phyloP scores from a whole-genome alignment of 2,888 invertebrate genomes.

The Anthrax anthrax region DNA sequence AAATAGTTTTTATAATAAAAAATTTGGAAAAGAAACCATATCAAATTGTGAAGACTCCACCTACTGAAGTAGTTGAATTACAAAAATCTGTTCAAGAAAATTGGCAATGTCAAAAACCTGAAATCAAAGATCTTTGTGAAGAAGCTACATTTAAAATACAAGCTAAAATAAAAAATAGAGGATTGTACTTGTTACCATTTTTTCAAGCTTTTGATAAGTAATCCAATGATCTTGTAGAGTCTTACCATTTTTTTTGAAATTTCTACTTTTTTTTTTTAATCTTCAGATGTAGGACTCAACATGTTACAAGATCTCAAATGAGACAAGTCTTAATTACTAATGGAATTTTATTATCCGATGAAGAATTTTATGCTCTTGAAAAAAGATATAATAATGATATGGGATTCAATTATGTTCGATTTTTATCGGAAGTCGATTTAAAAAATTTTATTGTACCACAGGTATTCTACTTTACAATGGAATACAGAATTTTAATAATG shows the following conservation, averaged over 20 bases:
- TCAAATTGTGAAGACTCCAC: conserved; percentile 40
- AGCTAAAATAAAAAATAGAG: conserved; percentile 43
- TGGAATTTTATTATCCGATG: conserved; percentile 48
- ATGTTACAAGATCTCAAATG: conserved; percentile 53
- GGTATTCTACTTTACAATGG: conserved; percentile 10
- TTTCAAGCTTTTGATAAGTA: conserved; percentile 60
- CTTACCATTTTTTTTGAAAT: too few relatives aligned
- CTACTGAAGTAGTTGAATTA: conserved; percentile 37
- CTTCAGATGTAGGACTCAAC: conserved; percentile 58
- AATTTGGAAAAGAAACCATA: conserved; percentile 55
- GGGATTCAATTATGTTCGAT: conserved; percentile 59
- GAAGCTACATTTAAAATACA: conserved; percentile 48
- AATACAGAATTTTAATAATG: conserved; percentile 6
- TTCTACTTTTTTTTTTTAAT: conserved; percentile 12
- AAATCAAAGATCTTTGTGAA: conserved; percentile 41
- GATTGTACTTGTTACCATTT: conserved; percentile 49
- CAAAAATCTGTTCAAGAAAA: conserved; percentile 35
- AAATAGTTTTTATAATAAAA: conserved; percentile 49
- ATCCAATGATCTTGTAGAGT: too few relatives aligned
- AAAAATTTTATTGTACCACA: conserved; percentile 27
- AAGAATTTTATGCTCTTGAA: conserved; percentile 54
- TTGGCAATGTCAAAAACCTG: conserved; percentile 32
- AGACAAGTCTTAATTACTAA: conserved; percentile 54
- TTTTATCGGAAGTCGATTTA: conserved; percentile 46
- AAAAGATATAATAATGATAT: conserved; percentile 55